These are phyloP conservation scores for Lemur catta DNA, from an alignment of 2,797 vertebrate genomes.

Conservation along the genomic window DNA sequence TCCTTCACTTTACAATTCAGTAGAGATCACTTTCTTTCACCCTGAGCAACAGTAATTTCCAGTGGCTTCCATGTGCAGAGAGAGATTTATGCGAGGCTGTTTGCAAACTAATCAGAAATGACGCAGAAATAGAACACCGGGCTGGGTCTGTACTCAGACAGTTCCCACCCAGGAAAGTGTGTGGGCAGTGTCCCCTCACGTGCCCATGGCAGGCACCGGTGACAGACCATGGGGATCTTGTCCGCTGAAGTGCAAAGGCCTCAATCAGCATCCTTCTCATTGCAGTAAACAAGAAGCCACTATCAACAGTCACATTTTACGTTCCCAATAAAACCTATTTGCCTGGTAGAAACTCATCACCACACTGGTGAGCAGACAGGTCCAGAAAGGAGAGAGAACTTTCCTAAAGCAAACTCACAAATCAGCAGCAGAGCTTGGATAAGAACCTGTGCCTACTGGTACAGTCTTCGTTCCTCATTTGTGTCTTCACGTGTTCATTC, in stretches of 20 bases:
- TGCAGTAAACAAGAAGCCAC: neutral
- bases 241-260: neutral
- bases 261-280: neutral
- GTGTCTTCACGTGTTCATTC: neutral
- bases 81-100: neutral
- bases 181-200: rapidly evolving
- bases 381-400: neutral
- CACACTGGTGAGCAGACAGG: neutral
- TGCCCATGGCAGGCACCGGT: rapidly evolving
- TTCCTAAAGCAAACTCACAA: neutral
- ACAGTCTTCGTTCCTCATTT: neutral
- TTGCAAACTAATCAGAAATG: neutral
- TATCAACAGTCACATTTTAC: neutral
- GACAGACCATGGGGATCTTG: rapidly evolving
- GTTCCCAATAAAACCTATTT: neutral
- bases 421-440: neutral
- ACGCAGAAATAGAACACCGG: neutral
- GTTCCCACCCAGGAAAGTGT: rapidly evolving
- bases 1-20: neutral
- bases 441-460: neutral
- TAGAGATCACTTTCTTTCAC: neutral
- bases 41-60: neutral
- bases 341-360: neutral
- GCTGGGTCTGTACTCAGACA: neutral
- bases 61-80: neutral